phyloP scores from a whole-genome alignment of 1,140 invertebrate genomes.

The Pentalonia nigronervosa region DNA sequence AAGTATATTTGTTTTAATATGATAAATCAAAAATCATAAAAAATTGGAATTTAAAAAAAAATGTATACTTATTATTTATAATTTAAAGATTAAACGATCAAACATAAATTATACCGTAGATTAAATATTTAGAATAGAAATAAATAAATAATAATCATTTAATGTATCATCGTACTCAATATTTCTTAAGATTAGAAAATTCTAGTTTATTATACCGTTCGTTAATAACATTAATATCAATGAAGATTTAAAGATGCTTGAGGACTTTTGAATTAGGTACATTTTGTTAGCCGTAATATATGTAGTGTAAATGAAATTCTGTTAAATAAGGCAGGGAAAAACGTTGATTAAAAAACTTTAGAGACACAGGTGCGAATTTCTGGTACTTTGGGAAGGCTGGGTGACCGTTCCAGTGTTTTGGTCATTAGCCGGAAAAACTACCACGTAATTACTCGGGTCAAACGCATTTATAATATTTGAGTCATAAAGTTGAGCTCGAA shows the following conservation, averaged over 20 bases:
- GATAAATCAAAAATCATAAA: no score
- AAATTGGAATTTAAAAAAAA: neutral
- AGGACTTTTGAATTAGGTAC: neutral
- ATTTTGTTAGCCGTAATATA: neutral
- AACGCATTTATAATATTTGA: conserved; percentile 29
- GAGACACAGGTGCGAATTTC: conserved; percentile 31
- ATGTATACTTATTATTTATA: neutral
- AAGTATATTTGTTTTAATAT: no score
- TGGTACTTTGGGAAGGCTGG: conserved; percentile 12
- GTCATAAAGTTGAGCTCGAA: conserved; percentile 1
- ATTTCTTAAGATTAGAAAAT: neutral
- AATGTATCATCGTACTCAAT: neutral
- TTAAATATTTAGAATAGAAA: neutral
- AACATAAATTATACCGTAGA: neutral
- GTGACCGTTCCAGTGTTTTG: conserved; percentile 11
- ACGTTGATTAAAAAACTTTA: conserved; percentile 42
- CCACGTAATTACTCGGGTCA: conserved; percentile 46
- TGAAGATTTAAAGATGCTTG: neutral
- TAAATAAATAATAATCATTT: neutral
- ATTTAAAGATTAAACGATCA: neutral
- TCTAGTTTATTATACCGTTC: neutral
- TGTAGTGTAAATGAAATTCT: neutral
- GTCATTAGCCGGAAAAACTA: conserved; percentile 47
- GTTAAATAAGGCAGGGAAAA: neutral
- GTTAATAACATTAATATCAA: neutral